Evolutionary conservation across 2,113 vertebrate genomes (phyloP).

Genomic region (Microtus oregoni): DNA sequence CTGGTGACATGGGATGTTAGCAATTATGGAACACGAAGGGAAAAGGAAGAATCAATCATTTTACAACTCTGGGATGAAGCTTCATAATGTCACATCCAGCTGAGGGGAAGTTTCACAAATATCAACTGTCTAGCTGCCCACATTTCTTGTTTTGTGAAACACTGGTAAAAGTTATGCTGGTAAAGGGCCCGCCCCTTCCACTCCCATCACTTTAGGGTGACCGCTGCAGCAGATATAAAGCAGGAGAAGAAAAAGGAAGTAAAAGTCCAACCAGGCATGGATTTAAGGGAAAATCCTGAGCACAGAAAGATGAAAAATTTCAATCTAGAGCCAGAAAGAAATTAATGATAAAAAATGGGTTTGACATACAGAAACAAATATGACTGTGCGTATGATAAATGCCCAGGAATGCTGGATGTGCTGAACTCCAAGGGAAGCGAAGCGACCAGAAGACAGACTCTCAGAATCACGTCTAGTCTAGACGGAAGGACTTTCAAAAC

Average conservation of each 20-base stretch:
- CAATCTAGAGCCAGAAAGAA: constrained; percentile 6
- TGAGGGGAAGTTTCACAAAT: not conserved
- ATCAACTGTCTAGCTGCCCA: not conserved
- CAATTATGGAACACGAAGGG: not conserved
- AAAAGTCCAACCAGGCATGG: not conserved
- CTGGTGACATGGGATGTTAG: not conserved
- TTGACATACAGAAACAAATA: not conserved
- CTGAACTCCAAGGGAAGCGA: not conserved
- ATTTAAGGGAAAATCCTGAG: not conserved
- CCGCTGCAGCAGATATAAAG: not conserved
- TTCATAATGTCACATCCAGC: not conserved
- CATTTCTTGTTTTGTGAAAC: not conserved
- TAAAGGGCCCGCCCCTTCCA: not conserved
- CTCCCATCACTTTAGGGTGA: not conserved
- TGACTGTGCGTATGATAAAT: constrained; percentile 15
- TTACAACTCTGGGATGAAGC: not conserved
- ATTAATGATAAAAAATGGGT: not conserved
- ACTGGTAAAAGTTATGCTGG: not conserved
- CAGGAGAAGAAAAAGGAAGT: not conserved
- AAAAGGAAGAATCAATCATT: not conserved
- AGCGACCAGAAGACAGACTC: not conserved
- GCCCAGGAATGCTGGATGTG: not conserved
- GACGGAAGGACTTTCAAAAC: not conserved
- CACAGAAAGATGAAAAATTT: not conserved
- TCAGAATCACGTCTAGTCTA: not conserved